Conservation (phyloP, 2,797 vertebrate genomes). For the Amniataba percoides region DNA sequence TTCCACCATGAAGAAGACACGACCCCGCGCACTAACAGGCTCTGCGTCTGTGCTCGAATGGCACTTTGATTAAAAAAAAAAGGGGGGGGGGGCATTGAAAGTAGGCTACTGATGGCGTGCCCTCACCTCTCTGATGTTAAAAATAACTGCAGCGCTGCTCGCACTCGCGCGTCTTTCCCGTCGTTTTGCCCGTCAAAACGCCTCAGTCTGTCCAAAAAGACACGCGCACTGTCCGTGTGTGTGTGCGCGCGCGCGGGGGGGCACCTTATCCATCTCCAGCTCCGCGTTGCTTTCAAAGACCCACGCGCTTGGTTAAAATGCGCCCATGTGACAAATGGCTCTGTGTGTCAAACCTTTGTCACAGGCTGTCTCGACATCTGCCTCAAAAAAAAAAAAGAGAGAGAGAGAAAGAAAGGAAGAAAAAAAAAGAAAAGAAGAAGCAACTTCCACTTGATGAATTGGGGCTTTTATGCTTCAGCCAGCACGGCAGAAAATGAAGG, state of each 20-base stretch:
- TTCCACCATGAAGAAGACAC: background rate
- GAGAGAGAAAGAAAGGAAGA: background rate
- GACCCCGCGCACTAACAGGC: background rate
- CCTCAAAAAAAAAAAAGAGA: background rate
- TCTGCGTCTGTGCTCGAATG: background rate
- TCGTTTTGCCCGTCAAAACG: slow-evolving; percentile 30
- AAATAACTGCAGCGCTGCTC: slow-evolving; percentile 67
- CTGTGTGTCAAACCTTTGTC: slow-evolving; percentile 69
- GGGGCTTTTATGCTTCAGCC: slow-evolving; percentile 52
- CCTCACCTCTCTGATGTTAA: slow-evolving; percentile 55
- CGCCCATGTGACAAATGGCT: slow-evolving; percentile 68
- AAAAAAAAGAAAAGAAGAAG: slow-evolving; percentile 12
- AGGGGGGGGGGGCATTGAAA: slow-evolving; percentile 15
- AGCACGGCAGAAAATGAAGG: slow-evolving; percentile 48
- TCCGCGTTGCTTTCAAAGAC: slow-evolving; percentile 27
- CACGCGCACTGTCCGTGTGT: too few species aligned
- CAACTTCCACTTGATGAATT: slow-evolving; percentile 63
- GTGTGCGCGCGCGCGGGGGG: background rate
- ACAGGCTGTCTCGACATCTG: slow-evolving; percentile 53
- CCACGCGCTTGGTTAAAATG: slow-evolving; percentile 44
- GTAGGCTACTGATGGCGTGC: slow-evolving; percentile 36
- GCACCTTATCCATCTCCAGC: slow-evolving; percentile 26
- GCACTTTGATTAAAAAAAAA: slow-evolving; percentile 3
- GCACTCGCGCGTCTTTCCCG: slow-evolving; percentile 27
- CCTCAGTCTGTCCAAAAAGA: background rate